Evolutionary conservation across 1,140 invertebrate genomes (phyloP).

Genomic region (Pissodes strobi): DNA sequence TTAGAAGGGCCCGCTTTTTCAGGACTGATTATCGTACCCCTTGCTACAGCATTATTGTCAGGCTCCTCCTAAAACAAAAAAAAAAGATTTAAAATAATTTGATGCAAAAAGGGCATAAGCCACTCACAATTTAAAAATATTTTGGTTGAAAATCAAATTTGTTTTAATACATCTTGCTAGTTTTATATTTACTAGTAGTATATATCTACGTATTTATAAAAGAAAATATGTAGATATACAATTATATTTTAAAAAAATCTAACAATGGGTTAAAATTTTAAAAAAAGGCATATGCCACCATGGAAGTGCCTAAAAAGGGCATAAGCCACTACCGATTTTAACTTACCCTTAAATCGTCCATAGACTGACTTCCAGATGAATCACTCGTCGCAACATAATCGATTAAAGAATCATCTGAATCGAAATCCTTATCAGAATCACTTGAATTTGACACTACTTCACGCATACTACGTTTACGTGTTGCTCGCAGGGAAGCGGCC

Average conservation of each 20-base stretch:
- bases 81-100: background rate
- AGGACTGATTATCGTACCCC: background rate
- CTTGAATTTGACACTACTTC: background rate
- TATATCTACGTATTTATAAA: background rate
- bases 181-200: no score
- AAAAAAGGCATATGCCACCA: no score
- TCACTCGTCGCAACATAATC: background rate
- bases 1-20: background rate
- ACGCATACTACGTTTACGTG: background rate
- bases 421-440: no score
- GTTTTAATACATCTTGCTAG: background rate
- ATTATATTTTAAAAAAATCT: background rate
- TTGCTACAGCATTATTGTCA: background rate
- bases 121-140: no score
- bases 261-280: no score
- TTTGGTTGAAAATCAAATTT: background rate
- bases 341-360: background rate
- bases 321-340: background rate
- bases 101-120: background rate
- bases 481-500: background rate
- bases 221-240: no score
- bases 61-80: background rate
- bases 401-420: background rate
- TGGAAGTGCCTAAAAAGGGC: no score
- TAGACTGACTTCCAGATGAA: background rate